Percentiles rank a stretch among this genome's conserved stretches.
Evolutionary conservation across 2,888 invertebrate species (phyloP).

Genomic region (Acanthosepion esculentum): DNA sequence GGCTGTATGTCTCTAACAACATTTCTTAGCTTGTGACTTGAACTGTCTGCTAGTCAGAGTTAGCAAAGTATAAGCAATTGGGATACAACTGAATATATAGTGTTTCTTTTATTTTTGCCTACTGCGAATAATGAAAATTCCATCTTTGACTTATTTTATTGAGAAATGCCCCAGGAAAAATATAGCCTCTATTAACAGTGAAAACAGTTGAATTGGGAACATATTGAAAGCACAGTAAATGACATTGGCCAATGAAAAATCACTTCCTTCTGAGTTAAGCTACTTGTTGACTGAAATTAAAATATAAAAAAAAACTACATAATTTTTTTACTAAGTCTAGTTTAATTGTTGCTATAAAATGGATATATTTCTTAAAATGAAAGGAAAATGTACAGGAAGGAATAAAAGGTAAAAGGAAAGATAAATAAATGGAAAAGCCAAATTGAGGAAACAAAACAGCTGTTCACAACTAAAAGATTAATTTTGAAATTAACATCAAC

Average conservation of each 20-base stretch:
- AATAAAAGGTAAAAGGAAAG: too few relatives aligned
- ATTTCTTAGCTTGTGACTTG: background rate
- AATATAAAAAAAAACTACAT: too few relatives aligned
- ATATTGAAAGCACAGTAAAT: background rate
- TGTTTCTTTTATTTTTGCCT: background rate
- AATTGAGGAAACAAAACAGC: too few relatives aligned
- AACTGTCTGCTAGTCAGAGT: conserved; percentile 5
- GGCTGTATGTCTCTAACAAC: background rate
- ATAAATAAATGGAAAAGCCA: too few relatives aligned
- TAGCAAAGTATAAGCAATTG: conserved; percentile 9
- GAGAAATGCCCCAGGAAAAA: background rate
- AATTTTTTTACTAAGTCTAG: too few relatives aligned
- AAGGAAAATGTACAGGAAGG: too few relatives aligned
- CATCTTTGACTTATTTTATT: background rate
- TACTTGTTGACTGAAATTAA: too few relatives aligned
- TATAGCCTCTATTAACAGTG: too few relatives aligned
- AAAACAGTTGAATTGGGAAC: background rate
- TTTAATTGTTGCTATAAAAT: too few relatives aligned
- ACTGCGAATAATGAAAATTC: background rate
- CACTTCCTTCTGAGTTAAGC: background rate
- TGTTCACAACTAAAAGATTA: too few relatives aligned
- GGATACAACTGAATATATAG: background rate
- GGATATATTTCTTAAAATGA: too few relatives aligned
- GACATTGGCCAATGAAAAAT: background rate
- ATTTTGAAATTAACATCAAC: too few relatives aligned